These are phyloP conservation scores for Vultur gryphus DNA, from an alignment of 2,797 vertebrate genomes.

Conservation along the genomic window DNA sequence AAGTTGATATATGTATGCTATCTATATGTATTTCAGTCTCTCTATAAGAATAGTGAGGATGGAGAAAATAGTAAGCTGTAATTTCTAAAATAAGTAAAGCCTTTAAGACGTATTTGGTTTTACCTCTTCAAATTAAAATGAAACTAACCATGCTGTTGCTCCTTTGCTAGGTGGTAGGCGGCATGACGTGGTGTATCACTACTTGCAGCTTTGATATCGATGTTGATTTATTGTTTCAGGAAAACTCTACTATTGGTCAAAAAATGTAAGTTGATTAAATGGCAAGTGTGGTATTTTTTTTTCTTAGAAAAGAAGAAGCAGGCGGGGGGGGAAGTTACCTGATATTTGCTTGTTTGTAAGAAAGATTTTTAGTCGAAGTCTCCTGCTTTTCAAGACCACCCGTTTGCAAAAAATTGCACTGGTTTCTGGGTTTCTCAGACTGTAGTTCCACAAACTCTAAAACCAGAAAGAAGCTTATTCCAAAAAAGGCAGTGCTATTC, in stretches of 20 bases:
- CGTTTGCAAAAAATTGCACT: not conserved
- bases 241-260: slow-evolving; percentile 97
- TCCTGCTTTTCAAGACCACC: not conserved
- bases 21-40: not conserved
- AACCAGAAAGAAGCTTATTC: not conserved
- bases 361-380: not conserved
- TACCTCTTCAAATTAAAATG: not conserved
- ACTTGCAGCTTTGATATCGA: slow-evolving; percentile 96
- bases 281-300: not conserved
- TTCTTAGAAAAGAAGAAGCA: not conserved
- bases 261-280: slow-evolving; percentile 87
- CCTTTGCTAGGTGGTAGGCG: slow-evolving; percentile 89
- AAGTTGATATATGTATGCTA: not conserved
- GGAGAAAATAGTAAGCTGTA: not conserved
- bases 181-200: slow-evolving; percentile 99
- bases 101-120: not conserved
- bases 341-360: not conserved
- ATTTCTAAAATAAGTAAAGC: not conserved
- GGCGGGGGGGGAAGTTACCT: accelerated
- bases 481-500: not conserved
- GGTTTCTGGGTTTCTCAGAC: not conserved
- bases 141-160: not conserved
- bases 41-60: not conserved
- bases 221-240: slow-evolving; percentile 95
- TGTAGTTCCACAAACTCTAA: not conserved